Evolutionary conservation across 1,140 invertebrate species (phyloP), one percentile per base, ranked within the genome.

Genomic region (Scylla paramamosain): DNA sequence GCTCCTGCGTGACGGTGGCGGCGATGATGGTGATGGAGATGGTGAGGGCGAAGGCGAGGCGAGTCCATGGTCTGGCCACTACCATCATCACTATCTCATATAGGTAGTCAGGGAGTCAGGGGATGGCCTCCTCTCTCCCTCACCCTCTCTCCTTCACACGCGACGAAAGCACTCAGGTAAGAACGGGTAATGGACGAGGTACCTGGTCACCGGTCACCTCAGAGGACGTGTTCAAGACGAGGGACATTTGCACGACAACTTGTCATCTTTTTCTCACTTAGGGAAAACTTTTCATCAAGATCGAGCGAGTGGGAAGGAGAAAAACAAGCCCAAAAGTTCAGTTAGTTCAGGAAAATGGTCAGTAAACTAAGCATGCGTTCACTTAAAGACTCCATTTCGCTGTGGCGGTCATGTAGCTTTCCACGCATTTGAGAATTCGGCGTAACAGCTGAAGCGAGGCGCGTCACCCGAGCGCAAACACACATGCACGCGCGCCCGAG

Each of bases 1-100:
- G 84, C 46, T 93, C 92, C 83, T 93, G 92, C 20, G 92, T 20
- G 10, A 25, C 29, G 39, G 45, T 39, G 46, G 86, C 67, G 16
- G 92, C 0, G 77, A 87, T 39, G 46, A 31, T 25, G 29, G 48
- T 29, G n/a, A 52, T 10, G 29, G 31, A 20, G 92, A 93, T 48
- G 82, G 45, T 86, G 16, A 39, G 20, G 59, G 39, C 28, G 92
- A 93, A 25, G 10, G 39, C 39, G 14, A 87, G 48, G 48, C 28
- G 45, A 12, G 45, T 52, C 46, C 45, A 87, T 6, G 83, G 29
- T 16, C 83, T 83, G 52, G 29, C 29, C 4, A 32, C n/a, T 12
- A 91, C 52, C 90, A 91, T 91, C 90, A 77, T 77, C 67, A 77
- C 67, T 77, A 77, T 77, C 67, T 77, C 10, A 20, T 7, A 20